Conservation (phyloP, 2,113 vertebrate species). For the Pyxicephalus adspersus region DNA sequence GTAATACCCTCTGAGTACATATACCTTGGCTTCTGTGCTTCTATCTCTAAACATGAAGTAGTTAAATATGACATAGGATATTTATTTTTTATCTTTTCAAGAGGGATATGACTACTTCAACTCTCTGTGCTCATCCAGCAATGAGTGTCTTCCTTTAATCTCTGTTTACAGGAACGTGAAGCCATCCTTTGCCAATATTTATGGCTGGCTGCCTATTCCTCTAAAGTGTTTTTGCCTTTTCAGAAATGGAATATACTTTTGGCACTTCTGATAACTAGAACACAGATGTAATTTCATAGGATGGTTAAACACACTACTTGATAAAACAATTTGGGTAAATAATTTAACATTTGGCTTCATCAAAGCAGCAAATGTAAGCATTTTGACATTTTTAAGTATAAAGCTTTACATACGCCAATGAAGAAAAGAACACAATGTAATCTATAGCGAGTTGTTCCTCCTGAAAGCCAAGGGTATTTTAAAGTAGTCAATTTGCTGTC, state of each 20-base stretch:
- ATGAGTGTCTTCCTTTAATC: conserved; percentile 34
- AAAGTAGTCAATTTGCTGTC: too few relatives aligned
- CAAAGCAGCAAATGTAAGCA: neutral
- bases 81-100: conserved; percentile 27
- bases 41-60: neutral
- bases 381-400: neutral
- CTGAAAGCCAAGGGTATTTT: too few relatives aligned
- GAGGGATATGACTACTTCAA: conserved; percentile 36
- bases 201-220: conserved; percentile 36
- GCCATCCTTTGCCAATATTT: conserved; percentile 40
- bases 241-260: conserved; percentile 43
- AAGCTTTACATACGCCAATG: conserved; percentile 10
- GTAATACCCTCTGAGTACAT: too few relatives aligned
- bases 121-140: conserved; percentile 20
- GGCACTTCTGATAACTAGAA: conserved; percentile 32
- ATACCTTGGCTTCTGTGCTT: neutral
- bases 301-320: conserved; percentile 30
- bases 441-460: too few relatives aligned
- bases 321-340: conserved; percentile 46
- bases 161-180: conserved; percentile 46
- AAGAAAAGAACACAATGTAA: neutral
- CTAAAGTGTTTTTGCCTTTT: conserved; percentile 29
- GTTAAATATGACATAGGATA: conserved; percentile 7
- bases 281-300: conserved; percentile 38
- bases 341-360: conserved; percentile 36